These are phyloP conservation scores for Trissolcus brochymenae DNA, from an alignment of 2,888 invertebrate species.

Conservation along the genomic window DNA sequence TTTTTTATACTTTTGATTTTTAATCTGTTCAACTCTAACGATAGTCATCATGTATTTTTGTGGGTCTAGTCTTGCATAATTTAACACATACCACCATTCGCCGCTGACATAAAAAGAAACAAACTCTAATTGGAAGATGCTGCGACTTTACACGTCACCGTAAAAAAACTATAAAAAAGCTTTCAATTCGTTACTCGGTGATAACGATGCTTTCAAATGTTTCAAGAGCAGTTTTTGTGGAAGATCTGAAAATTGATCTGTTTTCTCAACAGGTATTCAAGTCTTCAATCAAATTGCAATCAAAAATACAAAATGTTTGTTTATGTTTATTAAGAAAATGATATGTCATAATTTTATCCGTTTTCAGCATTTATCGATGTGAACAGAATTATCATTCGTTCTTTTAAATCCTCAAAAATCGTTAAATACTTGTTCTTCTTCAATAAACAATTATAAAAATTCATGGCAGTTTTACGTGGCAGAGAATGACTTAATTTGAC, in stretches of 20 bases:
- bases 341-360: constrained; percentile 24
- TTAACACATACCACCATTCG: neutral
- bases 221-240: constrained; percentile 18
- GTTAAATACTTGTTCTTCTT: neutral
- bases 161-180: constrained; percentile 2
- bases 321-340: constrained; percentile 11
- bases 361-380: neutral
- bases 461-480: neutral
- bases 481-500: neutral
- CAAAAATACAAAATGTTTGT: too few relatives aligned
- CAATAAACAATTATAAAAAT: constrained; percentile 3
- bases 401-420: neutral
- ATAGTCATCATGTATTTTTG: neutral
- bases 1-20: constrained; percentile 38
- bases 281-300: neutral
- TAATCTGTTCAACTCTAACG: constrained; percentile 11
- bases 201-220: too few relatives aligned
- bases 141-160: constrained; percentile 1
- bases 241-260: constrained; percentile 58
- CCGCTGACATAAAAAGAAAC: constrained; percentile 1
- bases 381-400: constrained; percentile 2
- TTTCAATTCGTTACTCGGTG: constrained; percentile 2
- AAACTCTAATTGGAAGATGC: constrained; percentile 14
- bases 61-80: constrained; percentile 1
- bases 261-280: neutral